Conservation (phyloP, 2,113 vertebrate genomes). For the Salvelinus namaycush region DNA sequence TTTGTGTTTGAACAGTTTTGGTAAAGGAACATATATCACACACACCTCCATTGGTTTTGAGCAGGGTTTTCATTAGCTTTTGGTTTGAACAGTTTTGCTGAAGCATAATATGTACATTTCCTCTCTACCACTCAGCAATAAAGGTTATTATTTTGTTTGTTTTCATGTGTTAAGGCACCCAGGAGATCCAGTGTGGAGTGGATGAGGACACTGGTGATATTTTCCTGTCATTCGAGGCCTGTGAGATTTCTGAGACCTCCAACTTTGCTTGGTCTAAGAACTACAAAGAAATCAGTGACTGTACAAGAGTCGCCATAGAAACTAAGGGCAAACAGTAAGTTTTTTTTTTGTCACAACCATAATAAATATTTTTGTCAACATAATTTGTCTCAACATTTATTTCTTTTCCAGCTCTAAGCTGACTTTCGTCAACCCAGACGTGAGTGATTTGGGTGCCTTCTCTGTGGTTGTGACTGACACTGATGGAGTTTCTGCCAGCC, state of each 20-base stretch:
- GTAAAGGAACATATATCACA: not conserved
- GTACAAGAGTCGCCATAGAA: constrained; percentile 72
- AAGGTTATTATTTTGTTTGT: not conserved
- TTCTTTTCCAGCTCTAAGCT: constrained; percentile 81
- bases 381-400: not conserved
- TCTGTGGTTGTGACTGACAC: constrained; percentile 91
- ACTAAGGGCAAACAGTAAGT: constrained; percentile 82
- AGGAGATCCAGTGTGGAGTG: constrained; percentile 87
- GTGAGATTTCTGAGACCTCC: constrained; percentile 85
- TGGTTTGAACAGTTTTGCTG: too few relatives aligned
- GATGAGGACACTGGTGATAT: constrained; percentile 89
- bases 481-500: constrained; percentile 88
- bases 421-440: constrained; percentile 85
- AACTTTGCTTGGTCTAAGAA: constrained; percentile 91
- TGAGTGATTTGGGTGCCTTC: constrained; percentile 86
- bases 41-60: not conserved
- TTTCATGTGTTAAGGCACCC: constrained; percentile 73
- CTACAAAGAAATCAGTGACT: constrained; percentile 82
- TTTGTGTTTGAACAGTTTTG: too few relatives aligned
- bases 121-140: not conserved
- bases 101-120: not conserved
- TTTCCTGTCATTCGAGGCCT: constrained; percentile 89
- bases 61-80: not conserved
- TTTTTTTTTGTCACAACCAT: not conserved
- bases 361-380: not conserved